These are phyloP conservation scores for Epinephelus awoara DNA, from an alignment of 2,797 vertebrate species.

Conservation along the genomic window DNA sequence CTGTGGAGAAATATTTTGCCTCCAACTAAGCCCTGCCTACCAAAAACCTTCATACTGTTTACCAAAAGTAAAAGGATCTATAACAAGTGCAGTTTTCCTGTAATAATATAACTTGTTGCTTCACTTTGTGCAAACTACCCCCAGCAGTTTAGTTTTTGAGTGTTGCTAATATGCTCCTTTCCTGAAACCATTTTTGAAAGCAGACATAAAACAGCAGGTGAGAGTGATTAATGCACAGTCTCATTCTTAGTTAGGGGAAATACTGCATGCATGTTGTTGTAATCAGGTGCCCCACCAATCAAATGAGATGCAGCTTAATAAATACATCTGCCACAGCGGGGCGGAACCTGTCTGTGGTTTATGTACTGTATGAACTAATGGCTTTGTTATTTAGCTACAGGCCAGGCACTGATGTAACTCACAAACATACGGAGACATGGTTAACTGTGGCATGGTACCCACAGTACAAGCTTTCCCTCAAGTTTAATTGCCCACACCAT, in stretches of 20 bases:
- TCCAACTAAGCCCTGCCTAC: too few species aligned
- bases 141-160: not conserved
- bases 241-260: conserved; percentile 21
- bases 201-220: conserved; percentile 45
- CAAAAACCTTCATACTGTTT: too few species aligned
- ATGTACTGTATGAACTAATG: conserved; percentile 31
- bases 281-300: conserved; percentile 42
- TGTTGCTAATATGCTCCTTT: not conserved
- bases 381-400: conserved; percentile 30
- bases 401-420: conserved; percentile 16
- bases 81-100: too few species aligned
- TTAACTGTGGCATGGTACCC: conserved; percentile 24
- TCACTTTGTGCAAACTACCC: not conserved
- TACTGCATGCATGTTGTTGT: conserved; percentile 15
- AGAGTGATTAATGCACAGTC: conserved; percentile 35
- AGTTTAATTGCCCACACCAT: conserved; percentile 10
- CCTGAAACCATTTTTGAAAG: conserved; percentile 5
- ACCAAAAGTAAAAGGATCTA: too few species aligned
- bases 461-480: not conserved
- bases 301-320: conserved; percentile 49
- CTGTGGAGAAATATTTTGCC: too few species aligned
- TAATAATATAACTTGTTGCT: not conserved
- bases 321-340: conserved; percentile 9
- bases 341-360: conserved; percentile 16
- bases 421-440: conserved; percentile 14